phyloP scores from a whole-genome alignment of 2,113 vertebrate genomes.

The Pluvianellus socialis region DNA sequence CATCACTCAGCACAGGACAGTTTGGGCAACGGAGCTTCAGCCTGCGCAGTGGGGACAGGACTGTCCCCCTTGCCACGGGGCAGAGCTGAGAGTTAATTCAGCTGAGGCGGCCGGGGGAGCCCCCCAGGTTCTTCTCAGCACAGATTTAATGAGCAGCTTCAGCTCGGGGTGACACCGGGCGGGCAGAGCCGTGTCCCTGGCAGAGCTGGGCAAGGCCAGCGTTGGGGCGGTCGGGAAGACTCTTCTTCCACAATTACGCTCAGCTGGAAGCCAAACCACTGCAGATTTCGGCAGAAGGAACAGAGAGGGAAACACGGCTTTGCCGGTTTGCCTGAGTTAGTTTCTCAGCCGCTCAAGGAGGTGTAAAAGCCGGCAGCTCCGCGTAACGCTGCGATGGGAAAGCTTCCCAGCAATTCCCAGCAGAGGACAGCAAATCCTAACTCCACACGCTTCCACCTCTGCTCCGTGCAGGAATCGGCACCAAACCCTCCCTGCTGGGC shows the following conservation, averaged over 20 bases:
- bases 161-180: fast-evolving
- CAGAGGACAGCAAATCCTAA: conserved; percentile 62
- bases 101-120: fast-evolving
- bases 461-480: background rate
- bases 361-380: background rate
- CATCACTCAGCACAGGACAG: background rate
- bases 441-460: background rate
- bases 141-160: background rate
- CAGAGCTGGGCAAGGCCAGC: fast-evolving
- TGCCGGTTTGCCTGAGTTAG: background rate
- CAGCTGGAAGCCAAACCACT: background rate
- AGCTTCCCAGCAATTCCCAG: conserved; percentile 28
- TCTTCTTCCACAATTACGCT: background rate
- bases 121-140: background rate
- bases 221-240: background rate
- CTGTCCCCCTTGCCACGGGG: fast-evolving
- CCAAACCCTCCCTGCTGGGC: background rate
- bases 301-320: background rate
- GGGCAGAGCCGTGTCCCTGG: background rate
- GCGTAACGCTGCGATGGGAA: fast-evolving
- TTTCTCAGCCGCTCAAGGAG: background rate
- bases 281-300: background rate
- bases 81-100: background rate
- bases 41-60: too few species aligned
- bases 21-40: background rate